These are phyloP conservation scores for Chrysemys picta DNA, from an alignment of 2,113 vertebrate genomes.

Conservation along the genomic window DNA sequence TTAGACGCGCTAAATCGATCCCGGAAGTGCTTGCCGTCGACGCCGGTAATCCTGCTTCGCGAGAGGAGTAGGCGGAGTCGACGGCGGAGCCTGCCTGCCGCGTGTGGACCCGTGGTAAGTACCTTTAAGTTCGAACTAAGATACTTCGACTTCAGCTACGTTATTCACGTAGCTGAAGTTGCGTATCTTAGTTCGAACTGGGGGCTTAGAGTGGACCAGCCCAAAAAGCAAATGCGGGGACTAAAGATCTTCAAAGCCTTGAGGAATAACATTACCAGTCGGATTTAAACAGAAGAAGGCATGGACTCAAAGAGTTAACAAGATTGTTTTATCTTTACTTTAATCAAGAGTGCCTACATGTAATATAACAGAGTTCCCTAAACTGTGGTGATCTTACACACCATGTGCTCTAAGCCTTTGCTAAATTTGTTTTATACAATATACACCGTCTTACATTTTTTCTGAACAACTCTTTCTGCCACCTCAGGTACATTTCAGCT, in stretches of 20 bases:
- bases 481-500: conserved; percentile 46
- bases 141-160: too few relatives aligned
- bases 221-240: not conserved
- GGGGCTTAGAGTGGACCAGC: too few relatives aligned
- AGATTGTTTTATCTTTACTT: not conserved
- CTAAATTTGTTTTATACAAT: not conserved
- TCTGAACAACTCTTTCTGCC: conserved; percentile 6
- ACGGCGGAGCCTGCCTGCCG: too few relatives aligned
- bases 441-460: not conserved
- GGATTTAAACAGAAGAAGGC: conserved; percentile 1
- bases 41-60: too few relatives aligned
- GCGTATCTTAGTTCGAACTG: too few relatives aligned
- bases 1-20: too few relatives aligned
- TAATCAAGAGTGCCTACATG: not conserved
- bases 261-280: not conserved
- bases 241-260: not conserved
- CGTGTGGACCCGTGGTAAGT: too few relatives aligned
- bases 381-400: not conserved
- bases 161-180: too few relatives aligned
- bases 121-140: too few relatives aligned
- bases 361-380: not conserved
- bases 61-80: too few relatives aligned
- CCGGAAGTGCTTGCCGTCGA: too few relatives aligned
- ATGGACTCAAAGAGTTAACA: not conserved
- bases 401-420: conserved; percentile 25